These are phyloP conservation scores for Nematostella vectensis DNA, from an alignment of 92 coral and sea anemone genomes.

Conservation along the genomic window DNA sequence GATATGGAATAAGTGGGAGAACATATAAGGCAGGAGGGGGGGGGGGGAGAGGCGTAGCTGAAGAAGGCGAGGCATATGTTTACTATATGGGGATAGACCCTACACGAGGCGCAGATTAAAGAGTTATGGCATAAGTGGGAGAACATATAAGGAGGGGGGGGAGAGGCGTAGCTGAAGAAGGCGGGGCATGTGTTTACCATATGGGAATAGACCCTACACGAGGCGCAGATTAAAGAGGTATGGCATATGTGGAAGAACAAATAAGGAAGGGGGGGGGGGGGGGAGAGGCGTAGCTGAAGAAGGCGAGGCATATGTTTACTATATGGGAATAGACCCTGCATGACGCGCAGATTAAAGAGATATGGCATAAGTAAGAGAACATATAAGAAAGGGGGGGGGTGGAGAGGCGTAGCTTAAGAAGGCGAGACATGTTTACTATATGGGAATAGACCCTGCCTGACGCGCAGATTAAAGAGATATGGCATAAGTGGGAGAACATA, in stretches of 20 bases:
- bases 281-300: not conserved
- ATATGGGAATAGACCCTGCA: slow-evolving; percentile 76
- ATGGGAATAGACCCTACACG: not conserved
- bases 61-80: slow-evolving; percentile 70
- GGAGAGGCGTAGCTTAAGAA: not conserved
- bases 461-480: not conserved
- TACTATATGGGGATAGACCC: slow-evolving; percentile 63
- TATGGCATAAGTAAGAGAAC: slow-evolving; percentile 5
- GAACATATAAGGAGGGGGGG: not conserved
- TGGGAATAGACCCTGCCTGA: not conserved
- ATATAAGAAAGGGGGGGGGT: slow-evolving; percentile 26
- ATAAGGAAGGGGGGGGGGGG: not conserved
- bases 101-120: slow-evolving; percentile 90
- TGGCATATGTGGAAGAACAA: not conserved
- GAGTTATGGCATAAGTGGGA: slow-evolving; percentile 46
- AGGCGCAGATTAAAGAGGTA: not conserved
- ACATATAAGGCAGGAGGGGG: slow-evolving; percentile 9
- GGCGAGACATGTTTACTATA: too few species aligned
- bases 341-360: slow-evolving; percentile 95
- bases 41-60: slow-evolving; percentile 62
- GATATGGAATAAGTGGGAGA: not conserved
- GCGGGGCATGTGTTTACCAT: too few species aligned
- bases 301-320: slow-evolving; percentile 22
- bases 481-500: not conserved
- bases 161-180: not conserved